Conservation (phyloP, 2,113 vertebrate genomes). For the Pseudois nayaur region DNA sequence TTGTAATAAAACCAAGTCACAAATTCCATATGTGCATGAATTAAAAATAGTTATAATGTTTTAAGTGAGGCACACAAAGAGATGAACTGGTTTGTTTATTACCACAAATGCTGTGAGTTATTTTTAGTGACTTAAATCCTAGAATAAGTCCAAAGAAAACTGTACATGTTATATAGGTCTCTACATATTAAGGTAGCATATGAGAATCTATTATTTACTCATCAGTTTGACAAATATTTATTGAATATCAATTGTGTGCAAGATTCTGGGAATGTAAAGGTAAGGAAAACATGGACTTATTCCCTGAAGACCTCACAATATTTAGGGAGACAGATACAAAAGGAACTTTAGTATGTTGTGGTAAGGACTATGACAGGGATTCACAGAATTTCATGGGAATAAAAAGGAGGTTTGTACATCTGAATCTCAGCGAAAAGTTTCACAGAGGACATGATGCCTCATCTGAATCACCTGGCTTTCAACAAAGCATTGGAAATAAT, state of each 20-base stretch:
- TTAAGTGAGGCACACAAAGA: not conserved
- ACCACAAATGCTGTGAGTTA: not conserved
- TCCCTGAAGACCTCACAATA: not conserved
- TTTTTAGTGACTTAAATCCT: not conserved
- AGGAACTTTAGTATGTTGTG: not conserved
- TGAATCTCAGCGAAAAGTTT: not conserved
- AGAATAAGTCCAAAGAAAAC: constrained; percentile 35
- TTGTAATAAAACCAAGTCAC: constrained; percentile 39
- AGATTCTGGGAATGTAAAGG: not conserved
- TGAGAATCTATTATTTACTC: not conserved
- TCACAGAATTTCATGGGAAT: not conserved
- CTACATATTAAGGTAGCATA: not conserved
- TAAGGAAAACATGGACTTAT: not conserved
- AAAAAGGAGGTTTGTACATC: not conserved
- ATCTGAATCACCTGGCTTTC: not conserved
- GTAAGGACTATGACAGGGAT: not conserved
- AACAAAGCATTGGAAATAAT: not conserved
- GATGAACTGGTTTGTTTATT: not conserved
- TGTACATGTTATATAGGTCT: not conserved
- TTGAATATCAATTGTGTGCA: not conserved
- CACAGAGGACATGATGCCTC: not conserved
- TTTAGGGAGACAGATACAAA: not conserved
- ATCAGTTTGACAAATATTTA: not conserved
- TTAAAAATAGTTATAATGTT: constrained; percentile 17
- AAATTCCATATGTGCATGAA: constrained; percentile 33